phyloP scores from a whole-genome alignment of 2,797 vertebrate genomes.

The Anguilla pacifica region DNA sequence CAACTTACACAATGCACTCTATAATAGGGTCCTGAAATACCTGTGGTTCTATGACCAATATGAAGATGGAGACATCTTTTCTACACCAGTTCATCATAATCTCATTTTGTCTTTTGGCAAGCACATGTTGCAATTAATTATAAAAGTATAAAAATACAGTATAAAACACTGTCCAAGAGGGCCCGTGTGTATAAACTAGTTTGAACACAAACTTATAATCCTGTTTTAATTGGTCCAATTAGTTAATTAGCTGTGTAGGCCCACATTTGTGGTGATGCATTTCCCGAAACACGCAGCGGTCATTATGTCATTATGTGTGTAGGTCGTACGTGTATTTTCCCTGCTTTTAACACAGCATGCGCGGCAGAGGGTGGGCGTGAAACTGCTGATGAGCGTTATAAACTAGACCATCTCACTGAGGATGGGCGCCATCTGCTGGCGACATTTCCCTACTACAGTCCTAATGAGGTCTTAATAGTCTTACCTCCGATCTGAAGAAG shows the following conservation, averaged over 20 bases:
- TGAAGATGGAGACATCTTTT: too few species aligned
- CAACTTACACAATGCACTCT: too few species aligned
- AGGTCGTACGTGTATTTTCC: background rate
- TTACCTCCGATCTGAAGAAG: constrained; percentile 88
- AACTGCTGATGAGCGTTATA: constrained; percentile 86
- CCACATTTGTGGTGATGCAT: background rate
- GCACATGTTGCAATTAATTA: too few species aligned
- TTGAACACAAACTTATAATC: background rate
- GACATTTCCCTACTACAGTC: constrained; percentile 96
- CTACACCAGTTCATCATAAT: too few species aligned
- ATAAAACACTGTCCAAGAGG: background rate
- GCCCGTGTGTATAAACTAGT: background rate
- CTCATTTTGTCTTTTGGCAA: too few species aligned
- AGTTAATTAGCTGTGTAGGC: background rate
- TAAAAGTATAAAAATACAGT: too few species aligned
- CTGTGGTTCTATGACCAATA: too few species aligned
- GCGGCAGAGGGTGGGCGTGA: background rate
- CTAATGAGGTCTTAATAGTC: constrained; percentile 96
- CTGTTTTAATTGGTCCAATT: background rate
- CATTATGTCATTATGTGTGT: background rate
- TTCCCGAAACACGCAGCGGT: background rate
- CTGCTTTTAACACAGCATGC: background rate
- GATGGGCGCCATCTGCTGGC: constrained; percentile 98
- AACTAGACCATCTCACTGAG: constrained; percentile 95
- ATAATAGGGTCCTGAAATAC: too few species aligned